Evolutionary conservation across 2,797 vertebrate genomes (phyloP).

Genomic region (Leontocebus nigricollis): DNA sequence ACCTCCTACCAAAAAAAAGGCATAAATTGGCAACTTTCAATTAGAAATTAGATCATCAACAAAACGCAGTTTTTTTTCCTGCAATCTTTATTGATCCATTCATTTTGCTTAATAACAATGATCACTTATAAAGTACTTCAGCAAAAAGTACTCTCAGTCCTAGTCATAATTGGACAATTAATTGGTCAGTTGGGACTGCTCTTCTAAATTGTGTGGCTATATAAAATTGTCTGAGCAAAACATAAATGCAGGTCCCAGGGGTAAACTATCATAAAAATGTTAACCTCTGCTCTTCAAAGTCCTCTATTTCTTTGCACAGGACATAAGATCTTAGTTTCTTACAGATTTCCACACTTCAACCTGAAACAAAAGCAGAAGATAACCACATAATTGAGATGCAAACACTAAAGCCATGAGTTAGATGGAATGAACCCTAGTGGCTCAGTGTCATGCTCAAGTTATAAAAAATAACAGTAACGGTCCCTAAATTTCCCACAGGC

Average conservation of each 20-base stretch:
- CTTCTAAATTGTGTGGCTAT: not conserved
- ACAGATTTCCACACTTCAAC: not conserved
- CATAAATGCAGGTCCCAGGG: not conserved
- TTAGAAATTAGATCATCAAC: not conserved
- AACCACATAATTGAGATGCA: not conserved
- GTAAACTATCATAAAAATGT: slow-evolving; percentile 24
- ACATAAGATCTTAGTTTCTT: not conserved
- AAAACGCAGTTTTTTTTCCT: not conserved
- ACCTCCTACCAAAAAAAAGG: not conserved
- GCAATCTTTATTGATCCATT: not conserved
- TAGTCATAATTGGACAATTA: not conserved
- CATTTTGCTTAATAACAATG: slow-evolving; percentile 26
- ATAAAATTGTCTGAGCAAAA: not conserved
- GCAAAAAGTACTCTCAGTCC: not conserved
- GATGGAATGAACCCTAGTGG: not conserved
- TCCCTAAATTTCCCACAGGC: slow-evolving; percentile 45
- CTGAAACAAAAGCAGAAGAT: slow-evolving; percentile 11
- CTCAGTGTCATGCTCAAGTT: not conserved
- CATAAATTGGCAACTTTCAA: not conserved
- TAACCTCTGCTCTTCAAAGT: slow-evolving; percentile 48
- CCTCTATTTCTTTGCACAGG: not conserved
- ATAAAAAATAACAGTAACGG: not conserved
- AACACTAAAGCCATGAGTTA: not conserved
- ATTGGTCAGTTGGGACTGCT: not conserved
- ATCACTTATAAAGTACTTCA: not conserved